These are phyloP conservation scores for Anoplophora glabripennis DNA, from an alignment of 1,140 invertebrate species.

Conservation along the genomic window DNA sequence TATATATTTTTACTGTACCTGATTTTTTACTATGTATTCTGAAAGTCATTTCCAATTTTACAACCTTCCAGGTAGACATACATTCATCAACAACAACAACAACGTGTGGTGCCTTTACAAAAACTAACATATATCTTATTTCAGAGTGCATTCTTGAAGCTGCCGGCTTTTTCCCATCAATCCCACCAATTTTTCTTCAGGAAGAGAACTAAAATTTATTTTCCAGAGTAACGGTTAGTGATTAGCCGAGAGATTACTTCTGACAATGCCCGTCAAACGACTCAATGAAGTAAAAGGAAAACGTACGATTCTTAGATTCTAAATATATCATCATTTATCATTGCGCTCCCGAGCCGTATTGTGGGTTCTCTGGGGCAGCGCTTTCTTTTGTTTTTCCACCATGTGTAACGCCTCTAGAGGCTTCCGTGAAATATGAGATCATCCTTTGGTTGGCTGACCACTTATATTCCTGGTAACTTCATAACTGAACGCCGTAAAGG, in stretches of 20 bases:
- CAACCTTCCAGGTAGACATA: too few species aligned
- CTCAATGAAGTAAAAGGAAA: constrained; percentile 3
- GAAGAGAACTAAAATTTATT: neutral
- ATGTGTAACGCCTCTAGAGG: constrained; percentile 5
- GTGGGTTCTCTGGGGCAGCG: neutral
- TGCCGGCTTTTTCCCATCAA: too few species aligned
- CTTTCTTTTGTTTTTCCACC: constrained; percentile 11
- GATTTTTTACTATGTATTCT: too few species aligned
- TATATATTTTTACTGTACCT: too few species aligned
- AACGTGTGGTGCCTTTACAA: too few species aligned
- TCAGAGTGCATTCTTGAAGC: too few species aligned
- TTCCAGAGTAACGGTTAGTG: constrained; percentile 8
- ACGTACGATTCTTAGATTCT: constrained; percentile 1
- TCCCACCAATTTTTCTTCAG: too few species aligned
- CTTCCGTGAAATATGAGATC: constrained; percentile 9
- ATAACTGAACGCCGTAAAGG: constrained; percentile 4
- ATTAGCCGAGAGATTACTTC: neutral
- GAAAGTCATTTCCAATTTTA: too few species aligned
- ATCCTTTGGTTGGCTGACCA: constrained; percentile 11
- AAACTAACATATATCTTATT: too few species aligned
- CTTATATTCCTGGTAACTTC: constrained; percentile 11
- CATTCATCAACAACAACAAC: too few species aligned
- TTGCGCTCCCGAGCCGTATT: neutral
- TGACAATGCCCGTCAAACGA: constrained; percentile 9
- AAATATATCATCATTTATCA: constrained; percentile 15